Base-by-base conservation (phyloP, 2,888 invertebrate genomes). In the Craniophora ligustri region DNA sequence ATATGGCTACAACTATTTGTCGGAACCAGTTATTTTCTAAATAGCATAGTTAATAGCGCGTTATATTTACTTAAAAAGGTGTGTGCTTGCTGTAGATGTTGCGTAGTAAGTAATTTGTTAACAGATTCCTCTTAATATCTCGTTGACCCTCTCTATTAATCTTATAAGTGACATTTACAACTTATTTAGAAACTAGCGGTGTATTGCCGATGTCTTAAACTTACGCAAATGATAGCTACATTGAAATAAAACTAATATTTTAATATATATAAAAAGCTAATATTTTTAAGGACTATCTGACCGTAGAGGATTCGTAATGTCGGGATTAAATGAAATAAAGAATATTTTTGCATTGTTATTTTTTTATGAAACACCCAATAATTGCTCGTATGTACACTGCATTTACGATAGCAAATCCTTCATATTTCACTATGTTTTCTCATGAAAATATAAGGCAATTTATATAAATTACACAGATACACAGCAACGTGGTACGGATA, bases 391-490 rank as follows among this genome's bases (percentile, higher is more conserved):
- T 23, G 6, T 7, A 21, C 7, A 2, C 8, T 21, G 8, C 8
- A 21, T 23, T 2, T 6, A n/a, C 13, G 56, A 49, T 45, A 45
- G 41, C 30, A 60, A 3, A 36, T 59, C 36, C 28, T 11, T 30
- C 36, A 51, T 31, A 44, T 60, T 47, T 11, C 28, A 30, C 28
- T 8, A 6, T 26, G 34, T 38, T 64, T 57, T 42, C 65, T 28
- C 36, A 42, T 23, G 48, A 42, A 54, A 55, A 64, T 49, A 15
- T 28, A 32, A 49, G 44, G 62, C 62, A 64, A 64, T 64, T 67
- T 67, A 61, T 67, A 64, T 54, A 67, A 67, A 67, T 63, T 61
- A 63, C 55, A 34, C 34, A 48, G 55, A 64, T 61, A 62, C 32
- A 46, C 16, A 31, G 31, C 47, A 30, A 49, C 44, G 41, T 50